Evolutionary conservation across 2,113 vertebrate genomes (phyloP), one percentile per base, ranked within the genome.

Genomic region (Madoqua kirkii): DNA sequence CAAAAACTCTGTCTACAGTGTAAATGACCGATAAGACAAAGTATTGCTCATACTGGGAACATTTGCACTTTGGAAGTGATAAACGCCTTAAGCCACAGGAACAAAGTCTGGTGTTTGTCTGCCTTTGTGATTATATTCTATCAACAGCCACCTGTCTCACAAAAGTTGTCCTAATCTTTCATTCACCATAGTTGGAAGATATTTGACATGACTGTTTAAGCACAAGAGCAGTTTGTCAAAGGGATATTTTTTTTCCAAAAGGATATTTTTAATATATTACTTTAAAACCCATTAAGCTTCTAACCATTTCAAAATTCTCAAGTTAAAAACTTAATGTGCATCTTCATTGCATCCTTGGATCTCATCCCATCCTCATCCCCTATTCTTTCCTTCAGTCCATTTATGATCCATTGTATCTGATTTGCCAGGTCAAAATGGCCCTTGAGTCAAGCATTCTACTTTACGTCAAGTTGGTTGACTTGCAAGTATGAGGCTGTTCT

Each of bases 151-250:
- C 82, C 27, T 33, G 6, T 54, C 45, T 87, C 78, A 27, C 48
- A 54, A 21, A 89, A 6, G 3, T 21, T 55, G 45, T 57, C 57
- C 52, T 31, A 21, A 78, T 55, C 67, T 40, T 57, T 45, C 29
- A n/a, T 45, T 83, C n/a, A 71, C 25, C 54, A 23, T 15, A 27
- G 33, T 74, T 36, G 27, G 60, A 81, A 83, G 45, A 7, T n/a
- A 25, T 45, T n/a, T 67, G 29, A 71, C 7, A 10, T 31, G 7
- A 25, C 33, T 45, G 43, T 55, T 85, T 96, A 54, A 71, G 54
- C 54, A 93, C 55, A 50, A 84, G 52, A 87, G 33, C 36, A 25
- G 23, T 96, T 89, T n/a, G 31, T 83, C 89, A 87, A 93, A 79
- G 36, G 16, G 15, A 71, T 7, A 74, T n/a, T 90, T 84, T 92